Evolutionary conservation across 2,113 vertebrate species (phyloP).

Genomic region (Cyanistes caeruleus): DNA sequence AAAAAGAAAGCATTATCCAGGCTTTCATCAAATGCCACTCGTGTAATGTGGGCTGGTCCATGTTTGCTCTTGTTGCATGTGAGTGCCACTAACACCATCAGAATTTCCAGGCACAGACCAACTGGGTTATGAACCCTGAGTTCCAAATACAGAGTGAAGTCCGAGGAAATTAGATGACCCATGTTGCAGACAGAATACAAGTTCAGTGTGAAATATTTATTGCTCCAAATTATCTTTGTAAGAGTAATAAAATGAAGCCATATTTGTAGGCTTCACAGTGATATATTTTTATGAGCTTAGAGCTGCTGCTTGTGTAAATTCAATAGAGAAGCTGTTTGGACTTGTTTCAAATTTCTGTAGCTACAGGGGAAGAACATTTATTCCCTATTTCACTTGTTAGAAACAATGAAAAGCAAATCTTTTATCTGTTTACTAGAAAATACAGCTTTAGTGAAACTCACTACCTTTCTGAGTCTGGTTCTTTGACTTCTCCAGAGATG

Average conservation of each 20-base stretch:
- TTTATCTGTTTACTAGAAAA: constrained; percentile 58
- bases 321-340: constrained; percentile 61
- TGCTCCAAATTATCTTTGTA: constrained; percentile 32
- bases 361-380: constrained; percentile 48
- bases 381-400: constrained; percentile 56
- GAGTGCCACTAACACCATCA: neutral
- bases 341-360: constrained; percentile 60
- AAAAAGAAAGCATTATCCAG: neutral
- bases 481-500: neutral
- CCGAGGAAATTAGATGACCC: constrained; percentile 9
- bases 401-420: constrained; percentile 58
- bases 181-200: neutral
- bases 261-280: constrained; percentile 58
- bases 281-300: constrained; percentile 65
- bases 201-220: constrained; percentile 48
- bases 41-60: neutral
- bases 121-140: neutral
- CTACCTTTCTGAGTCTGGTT: neutral
- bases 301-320: constrained; percentile 57
- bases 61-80: neutral
- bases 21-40: neutral
- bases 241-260: constrained; percentile 52
- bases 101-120: constrained; percentile 18
- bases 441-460: constrained; percentile 27
- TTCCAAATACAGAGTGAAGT: neutral